These are phyloP conservation scores for Tetramorium parvispinum DNA, from an alignment of 1,140 invertebrate genomes.

Conservation along the genomic window DNA sequence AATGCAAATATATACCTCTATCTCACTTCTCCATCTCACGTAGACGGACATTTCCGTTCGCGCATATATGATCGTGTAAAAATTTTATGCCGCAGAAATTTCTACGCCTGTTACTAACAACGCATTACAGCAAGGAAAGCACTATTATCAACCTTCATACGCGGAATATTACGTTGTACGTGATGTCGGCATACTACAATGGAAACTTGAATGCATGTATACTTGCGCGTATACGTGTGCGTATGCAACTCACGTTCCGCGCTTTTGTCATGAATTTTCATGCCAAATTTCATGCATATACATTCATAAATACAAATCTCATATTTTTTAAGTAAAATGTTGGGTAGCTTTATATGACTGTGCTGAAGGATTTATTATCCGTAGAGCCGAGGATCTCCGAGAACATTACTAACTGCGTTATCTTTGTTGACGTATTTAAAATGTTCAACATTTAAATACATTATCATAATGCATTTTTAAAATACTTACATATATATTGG, in stretches of 20 bases:
- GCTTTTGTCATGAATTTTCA: constrained; percentile 56
- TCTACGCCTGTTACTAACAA: constrained; percentile 13
- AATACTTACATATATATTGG: background rate
- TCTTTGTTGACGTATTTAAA: constrained; percentile 33
- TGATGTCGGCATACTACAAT: constrained; percentile 43
- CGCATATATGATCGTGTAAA: background rate
- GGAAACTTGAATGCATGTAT: background rate
- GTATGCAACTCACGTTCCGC: constrained; percentile 39
- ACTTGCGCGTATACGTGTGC: background rate
- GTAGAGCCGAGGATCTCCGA: constrained; percentile 7
- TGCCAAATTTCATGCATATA: constrained; percentile 61
- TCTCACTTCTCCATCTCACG: background rate
- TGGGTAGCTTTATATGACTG: constrained; percentile 44
- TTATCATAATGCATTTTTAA: constrained; percentile 15
- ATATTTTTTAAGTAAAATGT: constrained; percentile 60
- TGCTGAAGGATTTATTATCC: constrained; percentile 54
- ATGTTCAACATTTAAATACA: constrained; percentile 16
- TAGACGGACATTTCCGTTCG: constrained; percentile 1
- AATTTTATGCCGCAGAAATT: constrained; percentile 20
- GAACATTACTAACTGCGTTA: constrained; percentile 37
- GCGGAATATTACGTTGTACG: constrained; percentile 52
- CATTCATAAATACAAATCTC: constrained; percentile 62
- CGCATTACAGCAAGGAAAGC: constrained; percentile 43
- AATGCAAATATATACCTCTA: background rate
- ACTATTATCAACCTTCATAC: constrained; percentile 53